Conservation (phyloP, 2,113 vertebrate genomes). For the Perca fluviatilis region DNA sequence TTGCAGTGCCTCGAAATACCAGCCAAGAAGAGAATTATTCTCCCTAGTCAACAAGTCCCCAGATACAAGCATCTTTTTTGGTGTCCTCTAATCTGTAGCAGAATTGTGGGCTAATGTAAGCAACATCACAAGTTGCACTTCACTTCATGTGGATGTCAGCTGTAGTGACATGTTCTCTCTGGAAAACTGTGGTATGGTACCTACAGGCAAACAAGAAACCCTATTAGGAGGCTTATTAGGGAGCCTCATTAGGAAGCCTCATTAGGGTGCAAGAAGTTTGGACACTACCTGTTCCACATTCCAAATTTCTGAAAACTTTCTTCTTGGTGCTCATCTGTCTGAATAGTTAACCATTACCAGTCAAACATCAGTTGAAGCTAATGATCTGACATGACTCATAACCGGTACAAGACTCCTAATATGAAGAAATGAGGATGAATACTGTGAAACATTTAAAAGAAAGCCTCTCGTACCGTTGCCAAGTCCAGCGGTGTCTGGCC, state of each 20-base stretch:
- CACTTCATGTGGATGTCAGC: conserved; percentile 1
- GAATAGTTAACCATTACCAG: not conserved
- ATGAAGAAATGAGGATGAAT: not conserved
- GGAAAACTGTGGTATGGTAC: conserved; percentile 7
- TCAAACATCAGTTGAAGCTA: not conserved
- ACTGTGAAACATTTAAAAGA: not conserved
- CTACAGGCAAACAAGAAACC: conserved; percentile 16
- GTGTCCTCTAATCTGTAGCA: not conserved
- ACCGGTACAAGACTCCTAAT: not conserved
- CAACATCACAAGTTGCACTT: not conserved
- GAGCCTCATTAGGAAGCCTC: conserved; percentile 28
- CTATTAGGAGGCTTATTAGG: conserved; percentile 20
- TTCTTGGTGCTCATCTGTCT: not conserved
- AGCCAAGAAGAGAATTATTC: not conserved
- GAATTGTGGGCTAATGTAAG: not conserved
- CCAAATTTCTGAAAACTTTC: conserved; percentile 2
- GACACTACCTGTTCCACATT: conserved; percentile 6
- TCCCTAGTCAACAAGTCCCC: too few relatives aligned
- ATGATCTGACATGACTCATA: conserved; percentile 13
- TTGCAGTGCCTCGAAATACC: not conserved
- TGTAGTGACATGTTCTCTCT: not conserved
- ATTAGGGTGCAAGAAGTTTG: conserved; percentile 13
- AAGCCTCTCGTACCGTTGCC: conserved; percentile 78
- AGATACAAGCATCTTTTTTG: not conserved
- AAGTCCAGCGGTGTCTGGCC: conserved; percentile 87